Evolutionary conservation across 2,888 invertebrate genomes (phyloP), one percentile per base, ranked within the genome.

Genomic region (Papilio demoleus): DNA sequence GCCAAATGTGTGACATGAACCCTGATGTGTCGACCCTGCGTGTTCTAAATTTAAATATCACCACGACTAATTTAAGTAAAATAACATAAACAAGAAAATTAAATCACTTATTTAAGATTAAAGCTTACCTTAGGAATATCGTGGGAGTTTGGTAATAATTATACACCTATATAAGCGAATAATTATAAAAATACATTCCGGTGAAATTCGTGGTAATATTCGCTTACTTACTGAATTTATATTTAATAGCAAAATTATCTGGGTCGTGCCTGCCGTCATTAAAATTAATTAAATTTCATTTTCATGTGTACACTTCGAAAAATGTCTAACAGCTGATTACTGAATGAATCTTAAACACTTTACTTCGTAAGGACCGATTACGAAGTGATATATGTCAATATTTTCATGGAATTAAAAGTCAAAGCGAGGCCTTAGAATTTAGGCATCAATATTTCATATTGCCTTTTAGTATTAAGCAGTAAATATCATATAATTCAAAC

Each of bases 191-290:
- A 31, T 53, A 31, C 31, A 27, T 2, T 31, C 31, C 4, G 24
- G 5, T 53, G n/a, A 6, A 53, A 27, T n/a, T 53, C n/a, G 24
- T 50, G n/a, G 53, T 1, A 27, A 31, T n/a, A 31, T 31, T 53
- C 31, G 31, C n/a, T 31, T 53, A n/a, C 27, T 31, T 53, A n/a
- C 8, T n/a, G n/a, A 12, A 53, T 31, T 31, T 27, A n/a, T 27
- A 53, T 53, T 53, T 27, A 31, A 27, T n/a, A 53, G 24, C 27
- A 50, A 50, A 50, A 47, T 50, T 6, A 50, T 27, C 50, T 50
- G 50, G 24, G 24, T 50, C 50, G 14, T 27, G 27, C 24, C 24
- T 14, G 50, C 27, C 27, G 14, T 14, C 24, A 50, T 27, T 24
- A 50, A 27, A 50, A 12, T 50, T 14, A 27, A 27, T 50, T 50